A percentile compares a stretch with the other conserved stretches of the same genome.
phyloP scores from a whole-genome alignment of 1,140 invertebrate species.

The Neodiprion pinetum region DNA sequence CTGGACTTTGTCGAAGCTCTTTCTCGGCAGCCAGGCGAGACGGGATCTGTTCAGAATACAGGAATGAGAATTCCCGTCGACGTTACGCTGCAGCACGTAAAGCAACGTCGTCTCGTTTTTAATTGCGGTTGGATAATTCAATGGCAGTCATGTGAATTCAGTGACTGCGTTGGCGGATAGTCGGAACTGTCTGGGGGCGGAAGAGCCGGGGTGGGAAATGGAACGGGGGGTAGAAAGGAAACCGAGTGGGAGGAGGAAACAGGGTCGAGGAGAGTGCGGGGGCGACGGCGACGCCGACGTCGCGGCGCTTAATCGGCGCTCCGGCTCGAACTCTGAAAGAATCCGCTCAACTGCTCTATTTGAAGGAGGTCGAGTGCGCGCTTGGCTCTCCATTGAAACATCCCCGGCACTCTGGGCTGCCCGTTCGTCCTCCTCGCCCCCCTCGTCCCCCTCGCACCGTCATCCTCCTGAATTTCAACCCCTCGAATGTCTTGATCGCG shows the following conservation, averaged over 20 bases:
- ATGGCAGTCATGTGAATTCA: constrained; percentile 5
- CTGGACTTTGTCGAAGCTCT: too few relatives aligned
- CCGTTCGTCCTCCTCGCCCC: background rate
- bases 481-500: background rate
- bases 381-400: background rate
- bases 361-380: constrained; percentile 6
- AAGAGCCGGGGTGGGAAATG: background rate
- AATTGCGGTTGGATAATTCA: constrained; percentile 5
- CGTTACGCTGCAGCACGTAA: too few relatives aligned
- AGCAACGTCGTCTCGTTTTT: background rate
- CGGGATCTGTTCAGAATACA: too few relatives aligned
- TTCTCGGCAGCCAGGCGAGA: too few relatives aligned
- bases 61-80: too few relatives aligned
- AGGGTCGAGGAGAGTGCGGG: background rate
- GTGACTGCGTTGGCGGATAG: background rate
- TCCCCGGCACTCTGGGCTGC: background rate
- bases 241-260: background rate
- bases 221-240: background rate
- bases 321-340: constrained; percentile 1
- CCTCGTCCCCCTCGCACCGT: background rate
- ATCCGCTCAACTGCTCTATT: constrained; percentile 5
- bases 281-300: background rate
- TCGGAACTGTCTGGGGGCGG: background rate
- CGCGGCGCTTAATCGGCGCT: constrained; percentile 1
- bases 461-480: background rate